These are phyloP conservation scores for Lycaon pictus DNA, from an alignment of 2,113 vertebrate species.

Conservation along the genomic window DNA sequence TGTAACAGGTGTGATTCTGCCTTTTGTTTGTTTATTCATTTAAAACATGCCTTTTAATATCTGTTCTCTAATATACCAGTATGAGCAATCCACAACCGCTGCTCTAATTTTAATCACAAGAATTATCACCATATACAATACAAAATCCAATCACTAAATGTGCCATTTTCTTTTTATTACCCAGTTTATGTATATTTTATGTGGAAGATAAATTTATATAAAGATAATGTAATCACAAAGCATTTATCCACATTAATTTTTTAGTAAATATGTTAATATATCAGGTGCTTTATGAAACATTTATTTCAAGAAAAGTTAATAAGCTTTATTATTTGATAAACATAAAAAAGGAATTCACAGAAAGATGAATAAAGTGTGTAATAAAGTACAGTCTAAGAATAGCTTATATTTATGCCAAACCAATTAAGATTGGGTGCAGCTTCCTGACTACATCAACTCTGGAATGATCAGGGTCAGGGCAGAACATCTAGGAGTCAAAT, in stretches of 20 bases:
- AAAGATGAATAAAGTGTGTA: neutral
- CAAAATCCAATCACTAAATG: neutral
- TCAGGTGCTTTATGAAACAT: neutral
- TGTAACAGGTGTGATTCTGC: neutral
- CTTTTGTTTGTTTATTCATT: neutral
- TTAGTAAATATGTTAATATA: neutral
- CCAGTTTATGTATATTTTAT: neutral
- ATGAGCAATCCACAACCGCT: neutral
- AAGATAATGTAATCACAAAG: neutral
- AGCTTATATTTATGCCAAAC: neutral
- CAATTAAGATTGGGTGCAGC: neutral
- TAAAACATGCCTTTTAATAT: neutral
- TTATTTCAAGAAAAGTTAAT: slow-evolving; percentile 36
- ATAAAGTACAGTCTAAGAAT: neutral
- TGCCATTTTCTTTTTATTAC: neutral
- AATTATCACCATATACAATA: neutral
- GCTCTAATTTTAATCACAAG: neutral
- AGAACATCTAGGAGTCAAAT: neutral
- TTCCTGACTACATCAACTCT: neutral
- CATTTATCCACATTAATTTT: neutral
- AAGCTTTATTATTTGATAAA: slow-evolving; percentile 10
- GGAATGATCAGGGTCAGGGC: neutral
- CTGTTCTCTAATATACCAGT: neutral
- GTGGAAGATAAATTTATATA: neutral
- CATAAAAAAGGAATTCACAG: neutral